Base-by-base conservation (phyloP, 2,113 vertebrate genomes). In the Tupaia tana region DNA sequence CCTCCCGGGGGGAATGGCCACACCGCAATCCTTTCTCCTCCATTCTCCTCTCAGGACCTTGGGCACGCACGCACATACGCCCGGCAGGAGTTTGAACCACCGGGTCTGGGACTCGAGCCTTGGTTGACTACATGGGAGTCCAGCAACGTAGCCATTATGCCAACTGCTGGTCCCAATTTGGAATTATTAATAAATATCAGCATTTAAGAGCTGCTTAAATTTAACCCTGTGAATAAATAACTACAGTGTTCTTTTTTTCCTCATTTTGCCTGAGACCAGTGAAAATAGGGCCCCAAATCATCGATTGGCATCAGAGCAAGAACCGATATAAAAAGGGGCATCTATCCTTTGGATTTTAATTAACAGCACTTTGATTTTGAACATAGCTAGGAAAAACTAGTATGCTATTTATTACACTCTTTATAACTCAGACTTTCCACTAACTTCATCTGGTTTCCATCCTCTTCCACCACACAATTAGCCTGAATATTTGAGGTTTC, bases 401-500 rank as follows among this genome's bases (percentile, higher is more conserved):
- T 61, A 73, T 89, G 83, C 69, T 54, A 71, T 90, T 93, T 93
- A 79, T 97, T 96, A 75, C 25, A 43, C 77, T 94, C 27, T 25
- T 96, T 93, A 15, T 69, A 97, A 95, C 70, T 94, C 96, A 93
- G 86, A 96, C 93, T 96, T 97, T 70, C 93, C 79, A 94, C 91
- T 89, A 77, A 85, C 77, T 96, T 96, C 94, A 95, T 97, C 97
- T 97, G 97, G 95, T 95, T 97, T 97, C 94, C 97, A 77, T 96
- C 86, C 97, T 96, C 92, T 70, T 84, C 80, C 80, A 96, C 95
- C 86, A 81, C 92, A 89, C 79, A 96, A 97, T 97, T 97, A 97
- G 93, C 85, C 95, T 96, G 91, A 96, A 95, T 97, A 96, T 54
- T 97, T 97, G 97, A 96, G 97, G 97, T 96, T 96, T 97, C 81